phyloP scores from a whole-genome alignment of 2,113 vertebrate species.

The Phaethornis superciliosus region DNA sequence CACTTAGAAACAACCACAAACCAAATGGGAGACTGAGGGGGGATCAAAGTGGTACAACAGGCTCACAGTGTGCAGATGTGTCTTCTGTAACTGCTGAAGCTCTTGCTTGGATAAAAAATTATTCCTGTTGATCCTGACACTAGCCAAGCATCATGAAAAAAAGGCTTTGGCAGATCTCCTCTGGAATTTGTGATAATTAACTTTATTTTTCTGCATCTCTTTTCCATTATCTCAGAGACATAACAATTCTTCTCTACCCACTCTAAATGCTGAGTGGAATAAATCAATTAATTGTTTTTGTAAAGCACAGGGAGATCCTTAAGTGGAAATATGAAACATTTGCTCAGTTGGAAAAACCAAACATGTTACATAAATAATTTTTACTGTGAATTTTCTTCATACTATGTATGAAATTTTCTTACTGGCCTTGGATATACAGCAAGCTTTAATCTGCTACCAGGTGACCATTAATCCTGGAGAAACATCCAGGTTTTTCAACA shows the following conservation, averaged over 20 bases:
- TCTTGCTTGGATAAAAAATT: neutral
- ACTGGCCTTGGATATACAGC: conserved; percentile 44
- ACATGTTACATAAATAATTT: conserved; percentile 22
- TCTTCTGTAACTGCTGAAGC: neutral
- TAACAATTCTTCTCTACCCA: neutral
- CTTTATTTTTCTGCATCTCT: neutral
- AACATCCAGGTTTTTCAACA: neutral
- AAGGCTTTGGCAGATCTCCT: neutral
- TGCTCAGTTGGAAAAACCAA: neutral
- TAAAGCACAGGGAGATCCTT: conserved; percentile 51
- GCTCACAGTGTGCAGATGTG: accelerated
- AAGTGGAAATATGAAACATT: conserved; percentile 12
- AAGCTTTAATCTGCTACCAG: conserved; percentile 42
- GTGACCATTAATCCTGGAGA: conserved; percentile 40
- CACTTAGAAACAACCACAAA: neutral
- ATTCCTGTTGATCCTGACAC: neutral
- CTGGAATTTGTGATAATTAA: neutral
- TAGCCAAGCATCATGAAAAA: neutral
- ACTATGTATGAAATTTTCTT: conserved; percentile 56
- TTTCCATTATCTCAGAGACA: neutral
- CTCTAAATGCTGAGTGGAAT: neutral
- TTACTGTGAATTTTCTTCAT: neutral
- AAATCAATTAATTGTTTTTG: conserved; percentile 32
- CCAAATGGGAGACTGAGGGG: neutral
- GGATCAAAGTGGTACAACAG: neutral